phyloP scores from a whole-genome alignment of 2,797 vertebrate species.

The Meda fulgida region DNA sequence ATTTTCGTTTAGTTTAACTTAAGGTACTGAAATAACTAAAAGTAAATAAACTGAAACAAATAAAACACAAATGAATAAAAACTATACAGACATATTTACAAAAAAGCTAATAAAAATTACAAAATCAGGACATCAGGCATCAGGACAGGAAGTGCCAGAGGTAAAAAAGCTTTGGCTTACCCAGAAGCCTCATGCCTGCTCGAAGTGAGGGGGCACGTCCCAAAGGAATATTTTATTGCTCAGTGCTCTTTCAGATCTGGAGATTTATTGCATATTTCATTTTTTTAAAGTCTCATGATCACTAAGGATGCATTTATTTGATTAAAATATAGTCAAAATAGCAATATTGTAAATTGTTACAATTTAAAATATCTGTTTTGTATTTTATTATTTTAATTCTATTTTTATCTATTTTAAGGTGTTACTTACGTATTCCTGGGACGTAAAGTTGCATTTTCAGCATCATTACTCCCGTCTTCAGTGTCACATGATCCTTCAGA shows the following conservation, averaged over 20 bases:
- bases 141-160: constrained; percentile 23
- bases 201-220: background rate
- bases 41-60: background rate
- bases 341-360: background rate
- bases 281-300: background rate
- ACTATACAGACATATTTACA: background rate
- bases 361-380: background rate
- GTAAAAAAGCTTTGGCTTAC: constrained; percentile 1
- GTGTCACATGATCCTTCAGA: background rate
- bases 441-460: background rate
- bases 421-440: background rate
- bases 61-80: background rate
- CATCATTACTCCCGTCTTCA: background rate
- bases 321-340: background rate
- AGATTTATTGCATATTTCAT: background rate
- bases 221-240: constrained; percentile 22
- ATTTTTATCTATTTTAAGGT: background rate
- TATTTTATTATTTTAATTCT: background rate
- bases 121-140: constrained; percentile 26
- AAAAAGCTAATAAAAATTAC: background rate
- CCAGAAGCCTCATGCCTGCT: background rate
- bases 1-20: background rate
- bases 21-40: background rate
- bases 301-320: background rate
- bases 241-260: constrained; percentile 6